Evolutionary conservation across 2,888 invertebrate genomes (phyloP).

Genomic region (Limnephilus lunatus): DNA sequence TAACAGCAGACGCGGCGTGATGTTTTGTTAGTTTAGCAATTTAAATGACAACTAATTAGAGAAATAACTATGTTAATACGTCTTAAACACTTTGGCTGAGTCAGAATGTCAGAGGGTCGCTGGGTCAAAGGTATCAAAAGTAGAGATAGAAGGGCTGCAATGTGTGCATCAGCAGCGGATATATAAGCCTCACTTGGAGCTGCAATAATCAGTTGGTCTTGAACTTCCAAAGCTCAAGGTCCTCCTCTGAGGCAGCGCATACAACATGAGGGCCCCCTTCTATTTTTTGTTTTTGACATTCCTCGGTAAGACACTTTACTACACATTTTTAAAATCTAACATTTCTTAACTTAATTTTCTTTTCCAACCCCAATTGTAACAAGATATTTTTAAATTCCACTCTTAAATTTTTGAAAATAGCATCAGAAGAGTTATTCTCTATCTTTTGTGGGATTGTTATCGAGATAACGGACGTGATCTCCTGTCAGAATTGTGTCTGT

Average conservation of each 20-base stretch:
- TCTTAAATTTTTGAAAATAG: not conserved
- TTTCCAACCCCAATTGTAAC: not conserved
- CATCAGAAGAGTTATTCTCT: too few species aligned
- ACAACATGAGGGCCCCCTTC: slow-evolving; percentile 60
- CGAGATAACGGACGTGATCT: too few species aligned
- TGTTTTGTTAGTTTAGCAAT: too few species aligned
- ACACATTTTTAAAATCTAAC: not conserved
- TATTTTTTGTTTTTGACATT: slow-evolving; percentile 40
- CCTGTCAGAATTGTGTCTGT: too few species aligned
- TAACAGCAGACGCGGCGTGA: too few species aligned
- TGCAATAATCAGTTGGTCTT: not conserved
- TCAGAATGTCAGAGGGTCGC: not conserved
- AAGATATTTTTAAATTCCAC: too few species aligned
- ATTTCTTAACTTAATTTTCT: not conserved
- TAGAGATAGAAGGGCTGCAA: not conserved
- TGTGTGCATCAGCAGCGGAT: not conserved
- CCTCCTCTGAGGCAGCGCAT: slow-evolving; percentile 51
- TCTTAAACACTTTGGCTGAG: not conserved
- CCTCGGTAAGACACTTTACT: slow-evolving; percentile 54
- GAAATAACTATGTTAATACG: too few species aligned
- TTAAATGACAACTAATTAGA: too few species aligned
- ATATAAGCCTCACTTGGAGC: not conserved
- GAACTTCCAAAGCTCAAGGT: not conserved
- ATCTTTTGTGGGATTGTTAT: too few species aligned
- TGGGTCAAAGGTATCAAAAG: not conserved